phyloP scores from a whole-genome alignment of 2,113 vertebrate species.

The Calyptomena viridis region DNA sequence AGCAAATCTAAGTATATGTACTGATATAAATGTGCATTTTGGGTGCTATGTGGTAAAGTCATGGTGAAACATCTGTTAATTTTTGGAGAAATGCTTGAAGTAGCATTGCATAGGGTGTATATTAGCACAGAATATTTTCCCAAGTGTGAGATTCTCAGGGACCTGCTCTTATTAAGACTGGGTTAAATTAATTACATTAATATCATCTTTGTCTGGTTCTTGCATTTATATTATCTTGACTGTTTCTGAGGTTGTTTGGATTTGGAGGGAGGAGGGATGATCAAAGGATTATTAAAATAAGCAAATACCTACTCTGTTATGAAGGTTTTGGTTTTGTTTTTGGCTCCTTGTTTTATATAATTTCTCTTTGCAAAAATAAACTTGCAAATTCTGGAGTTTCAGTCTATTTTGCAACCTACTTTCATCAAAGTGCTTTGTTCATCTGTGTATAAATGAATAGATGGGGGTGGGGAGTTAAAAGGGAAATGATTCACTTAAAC shows the following conservation, averaged over 20 bases:
- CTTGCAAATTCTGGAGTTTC: constrained; percentile 32
- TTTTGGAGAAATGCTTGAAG: background rate
- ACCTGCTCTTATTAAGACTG: background rate
- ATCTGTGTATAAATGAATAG: constrained; percentile 54
- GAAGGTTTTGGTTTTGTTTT: constrained; percentile 10
- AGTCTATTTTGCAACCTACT: constrained; percentile 34
- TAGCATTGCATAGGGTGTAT: background rate
- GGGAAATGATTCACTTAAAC: constrained; percentile 36
- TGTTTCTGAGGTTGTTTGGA: background rate
- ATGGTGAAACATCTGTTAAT: background rate
- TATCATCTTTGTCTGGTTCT: background rate
- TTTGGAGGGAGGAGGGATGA: constrained; percentile 9
- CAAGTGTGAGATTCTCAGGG: background rate
- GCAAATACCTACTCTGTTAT: background rate
- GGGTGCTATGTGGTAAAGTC: background rate
- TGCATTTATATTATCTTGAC: background rate
- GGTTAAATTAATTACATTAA: constrained; percentile 52
- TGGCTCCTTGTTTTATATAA: background rate
- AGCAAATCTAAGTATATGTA: background rate
- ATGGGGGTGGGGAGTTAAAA: constrained; percentile 36
- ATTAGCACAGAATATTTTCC: background rate
- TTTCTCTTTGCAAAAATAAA: constrained; percentile 33
- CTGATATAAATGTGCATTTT: background rate
- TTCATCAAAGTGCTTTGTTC: constrained; percentile 31
- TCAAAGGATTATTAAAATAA: constrained; percentile 40